phyloP scores from a whole-genome alignment of 2,113 vertebrate species.

The Bos taurus region DNA sequence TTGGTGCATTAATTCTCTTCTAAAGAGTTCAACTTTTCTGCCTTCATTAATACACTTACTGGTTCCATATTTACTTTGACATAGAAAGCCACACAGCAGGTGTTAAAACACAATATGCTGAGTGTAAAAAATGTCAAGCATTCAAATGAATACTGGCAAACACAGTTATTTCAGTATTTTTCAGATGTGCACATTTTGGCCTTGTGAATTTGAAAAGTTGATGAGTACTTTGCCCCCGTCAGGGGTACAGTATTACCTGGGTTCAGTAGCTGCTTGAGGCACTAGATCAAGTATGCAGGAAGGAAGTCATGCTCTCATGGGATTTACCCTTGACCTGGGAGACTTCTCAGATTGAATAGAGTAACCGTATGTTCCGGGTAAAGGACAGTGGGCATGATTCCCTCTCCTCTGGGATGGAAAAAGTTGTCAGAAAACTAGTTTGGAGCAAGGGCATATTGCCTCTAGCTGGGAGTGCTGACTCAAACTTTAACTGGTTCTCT shows the following conservation, averaged over 20 bases:
- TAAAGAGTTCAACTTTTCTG: slow-evolving; percentile 6
- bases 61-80: slow-evolving; percentile 32
- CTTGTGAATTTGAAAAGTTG: neutral
- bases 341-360: neutral
- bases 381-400: neutral
- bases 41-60: neutral
- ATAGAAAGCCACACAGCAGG: slow-evolving; percentile 32
- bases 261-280: neutral
- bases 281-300: neutral
- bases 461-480: neutral
- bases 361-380: neutral
- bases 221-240: neutral
- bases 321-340: neutral
- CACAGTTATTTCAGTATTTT: slow-evolving; percentile 38
- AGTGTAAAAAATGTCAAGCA: slow-evolving; percentile 21
- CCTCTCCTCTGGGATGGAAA: neutral
- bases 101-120: slow-evolving; percentile 39
- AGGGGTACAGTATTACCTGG: neutral
- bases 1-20: neutral
- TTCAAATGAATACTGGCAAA: neutral
- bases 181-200: neutral
- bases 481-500: neutral
- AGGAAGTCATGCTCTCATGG: slow-evolving; percentile 8
- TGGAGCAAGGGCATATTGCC: neutral
- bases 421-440: slow-evolving; percentile 12